Evolutionary conservation across 2,113 vertebrate species (phyloP).

Genomic region (Macrotis lagotis): DNA sequence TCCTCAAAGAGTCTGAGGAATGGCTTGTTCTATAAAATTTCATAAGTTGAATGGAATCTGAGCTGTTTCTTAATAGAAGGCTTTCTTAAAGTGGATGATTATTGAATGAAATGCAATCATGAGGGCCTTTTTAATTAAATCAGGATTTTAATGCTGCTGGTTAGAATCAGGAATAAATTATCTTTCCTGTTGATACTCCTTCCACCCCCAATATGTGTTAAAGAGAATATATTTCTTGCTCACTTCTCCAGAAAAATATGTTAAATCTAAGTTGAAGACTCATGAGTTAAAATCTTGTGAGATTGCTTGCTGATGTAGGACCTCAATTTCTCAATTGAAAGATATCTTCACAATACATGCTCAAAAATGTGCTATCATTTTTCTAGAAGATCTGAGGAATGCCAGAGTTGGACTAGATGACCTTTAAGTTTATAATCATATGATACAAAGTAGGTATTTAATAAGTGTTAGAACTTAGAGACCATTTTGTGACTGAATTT

Average conservation of each 20-base stretch:
- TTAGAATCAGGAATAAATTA: not conserved
- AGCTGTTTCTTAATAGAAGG: not conserved
- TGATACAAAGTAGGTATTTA: not conserved
- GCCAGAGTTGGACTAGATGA: not conserved
- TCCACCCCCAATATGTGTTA: slow-evolving; percentile 13
- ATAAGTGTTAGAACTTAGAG: not conserved
- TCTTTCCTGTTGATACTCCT: slow-evolving; percentile 6
- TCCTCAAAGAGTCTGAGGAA: slow-evolving; percentile 14
- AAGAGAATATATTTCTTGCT: slow-evolving; percentile 15
- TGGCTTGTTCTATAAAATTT: slow-evolving; percentile 38
- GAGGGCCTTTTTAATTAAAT: not conserved
- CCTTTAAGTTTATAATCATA: not conserved
- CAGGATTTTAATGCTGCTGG: not conserved
- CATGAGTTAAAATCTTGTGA: not conserved
- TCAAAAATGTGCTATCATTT: not conserved
- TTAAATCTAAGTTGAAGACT: not conserved
- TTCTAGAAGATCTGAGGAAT: not conserved
- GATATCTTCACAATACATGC: not conserved
- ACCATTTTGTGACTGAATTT: not conserved
- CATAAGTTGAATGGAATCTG: not conserved
- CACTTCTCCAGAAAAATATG: not conserved
- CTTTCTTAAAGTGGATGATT: slow-evolving; percentile 3
- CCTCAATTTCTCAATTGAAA: slow-evolving; percentile 2
- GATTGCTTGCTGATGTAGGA: slow-evolving; percentile 31
- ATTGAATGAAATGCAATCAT: not conserved